Evolutionary conservation across 2,888 invertebrate species (phyloP).

Genomic region (Petrophora chlorosata): DNA sequence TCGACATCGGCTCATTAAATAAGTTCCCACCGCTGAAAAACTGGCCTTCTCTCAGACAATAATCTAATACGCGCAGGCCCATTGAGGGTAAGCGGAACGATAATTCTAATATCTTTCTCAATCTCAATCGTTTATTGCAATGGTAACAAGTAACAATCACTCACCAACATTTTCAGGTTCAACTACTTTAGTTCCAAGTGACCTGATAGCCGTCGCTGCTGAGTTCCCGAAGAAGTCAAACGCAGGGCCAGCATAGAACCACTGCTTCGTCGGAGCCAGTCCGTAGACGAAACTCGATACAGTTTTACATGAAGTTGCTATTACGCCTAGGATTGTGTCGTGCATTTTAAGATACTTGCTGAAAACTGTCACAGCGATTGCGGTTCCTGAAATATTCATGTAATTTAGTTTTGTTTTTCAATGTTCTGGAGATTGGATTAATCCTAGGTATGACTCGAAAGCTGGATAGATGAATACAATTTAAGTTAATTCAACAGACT

Average conservation of each 20-base stretch:
- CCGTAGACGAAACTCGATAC: conserved; percentile 66
- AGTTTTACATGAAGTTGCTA: conserved; percentile 72
- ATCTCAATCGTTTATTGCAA: not conserved
- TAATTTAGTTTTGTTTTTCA: too few relatives aligned
- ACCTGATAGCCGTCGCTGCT: conserved; percentile 80
- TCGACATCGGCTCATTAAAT: too few relatives aligned
- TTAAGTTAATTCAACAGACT: too few relatives aligned
- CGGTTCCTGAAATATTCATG: conserved; percentile 73
- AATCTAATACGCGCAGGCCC: too few relatives aligned
- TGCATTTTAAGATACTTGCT: conserved; percentile 73
- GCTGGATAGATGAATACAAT: too few relatives aligned
- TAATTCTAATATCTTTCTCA: not conserved
- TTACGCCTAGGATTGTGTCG: conserved; percentile 72
- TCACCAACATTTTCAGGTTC: conserved; percentile 64
- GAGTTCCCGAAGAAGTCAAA: conserved; percentile 81
- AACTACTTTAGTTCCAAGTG: conserved; percentile 83
- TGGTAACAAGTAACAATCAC: too few relatives aligned
- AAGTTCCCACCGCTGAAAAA: too few relatives aligned
- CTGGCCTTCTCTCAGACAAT: too few relatives aligned
- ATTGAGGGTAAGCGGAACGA: too few relatives aligned
- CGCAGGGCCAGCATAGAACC: conserved; percentile 73
- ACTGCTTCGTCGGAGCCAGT: conserved; percentile 64
- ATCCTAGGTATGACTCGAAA: too few relatives aligned
- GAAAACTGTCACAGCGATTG: conserved; percentile 72
- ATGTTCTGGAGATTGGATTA: too few relatives aligned